Conservation (phyloP, 2,797 vertebrate genomes). For the Calcarius lapponicus region DNA sequence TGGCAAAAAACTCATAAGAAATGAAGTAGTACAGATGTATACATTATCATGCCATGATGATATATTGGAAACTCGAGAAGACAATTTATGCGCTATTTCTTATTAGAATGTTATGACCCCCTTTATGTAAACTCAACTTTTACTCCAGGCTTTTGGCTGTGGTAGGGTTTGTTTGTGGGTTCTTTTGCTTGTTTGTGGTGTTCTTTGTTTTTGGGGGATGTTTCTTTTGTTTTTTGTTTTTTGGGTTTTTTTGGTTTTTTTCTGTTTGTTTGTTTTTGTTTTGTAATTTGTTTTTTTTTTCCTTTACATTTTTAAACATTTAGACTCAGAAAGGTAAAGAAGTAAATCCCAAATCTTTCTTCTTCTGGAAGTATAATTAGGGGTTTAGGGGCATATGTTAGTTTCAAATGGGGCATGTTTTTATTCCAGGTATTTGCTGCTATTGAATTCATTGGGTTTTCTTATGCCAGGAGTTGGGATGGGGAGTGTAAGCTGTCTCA, state of each 20-base stretch:
- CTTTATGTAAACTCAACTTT: background rate
- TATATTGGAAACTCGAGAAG: background rate
- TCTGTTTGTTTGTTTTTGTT: background rate
- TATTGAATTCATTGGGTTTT: background rate
- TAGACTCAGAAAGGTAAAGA: background rate
- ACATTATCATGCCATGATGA: background rate
- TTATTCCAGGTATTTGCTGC: background rate
- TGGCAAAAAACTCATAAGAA: background rate
- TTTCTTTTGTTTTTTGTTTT: background rate
- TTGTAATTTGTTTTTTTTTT: background rate
- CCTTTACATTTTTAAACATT: background rate
- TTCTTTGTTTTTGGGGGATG: background rate
- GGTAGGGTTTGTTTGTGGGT: background rate
- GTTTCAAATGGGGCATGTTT: background rate
- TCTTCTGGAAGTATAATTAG: background rate
- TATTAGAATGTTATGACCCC: background rate
- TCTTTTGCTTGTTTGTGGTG: too few species aligned
- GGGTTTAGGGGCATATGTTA: background rate
- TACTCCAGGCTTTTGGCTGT: background rate
- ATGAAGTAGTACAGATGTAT: background rate
- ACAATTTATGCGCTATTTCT: background rate
- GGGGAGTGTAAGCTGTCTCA: background rate
- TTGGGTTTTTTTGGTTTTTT: background rate
- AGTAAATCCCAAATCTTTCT: background rate
- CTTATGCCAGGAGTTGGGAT: background rate